A percentile compares a stretch with the other conserved stretches of the same genome.
Conservation (phyloP, 2,797 vertebrate species). For the Lates japonicus region DNA sequence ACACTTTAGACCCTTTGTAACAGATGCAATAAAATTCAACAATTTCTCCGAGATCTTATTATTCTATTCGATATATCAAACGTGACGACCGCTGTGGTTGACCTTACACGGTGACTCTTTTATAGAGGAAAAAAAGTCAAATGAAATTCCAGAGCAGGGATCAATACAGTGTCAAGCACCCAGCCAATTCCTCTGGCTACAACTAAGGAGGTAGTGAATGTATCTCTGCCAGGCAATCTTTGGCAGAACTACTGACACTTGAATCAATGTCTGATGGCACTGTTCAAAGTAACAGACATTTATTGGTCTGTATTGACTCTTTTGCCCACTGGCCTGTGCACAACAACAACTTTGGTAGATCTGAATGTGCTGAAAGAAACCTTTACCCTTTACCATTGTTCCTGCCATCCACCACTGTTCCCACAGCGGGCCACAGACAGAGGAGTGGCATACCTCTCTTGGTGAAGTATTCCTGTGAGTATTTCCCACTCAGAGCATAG, state of each 20-base stretch:
- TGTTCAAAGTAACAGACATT: conserved; percentile 27
- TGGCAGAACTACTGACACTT: conserved; percentile 42
- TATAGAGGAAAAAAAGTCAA: not conserved
- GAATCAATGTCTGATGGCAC: conserved; percentile 38
- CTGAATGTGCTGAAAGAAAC: conserved; percentile 47
- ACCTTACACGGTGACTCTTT: not conserved
- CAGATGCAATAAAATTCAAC: not conserved
- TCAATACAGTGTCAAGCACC: conserved; percentile 22
- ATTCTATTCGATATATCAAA: not conserved
- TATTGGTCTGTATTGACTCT: conserved; percentile 17
- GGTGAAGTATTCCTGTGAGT: conserved; percentile 89
- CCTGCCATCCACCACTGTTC: conserved; percentile 49
- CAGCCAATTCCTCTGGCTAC: conserved; percentile 24
- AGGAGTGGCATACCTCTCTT: conserved; percentile 82
- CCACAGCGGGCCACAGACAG: conserved; percentile 73
- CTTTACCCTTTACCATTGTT: conserved; percentile 16
- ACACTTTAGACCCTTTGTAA: not conserved
- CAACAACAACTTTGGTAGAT: not conserved
- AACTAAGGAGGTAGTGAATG: not conserved
- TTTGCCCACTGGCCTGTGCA: conserved; percentile 5
- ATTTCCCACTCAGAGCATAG: conserved; percentile 89
- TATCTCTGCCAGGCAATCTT: conserved; percentile 17
- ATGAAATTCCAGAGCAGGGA: conserved; percentile 4
- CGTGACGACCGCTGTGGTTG: not conserved
- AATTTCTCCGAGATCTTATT: not conserved